Base-by-base conservation (phyloP, 2,797 vertebrate genomes). In the Garrulus glandarius region DNA sequence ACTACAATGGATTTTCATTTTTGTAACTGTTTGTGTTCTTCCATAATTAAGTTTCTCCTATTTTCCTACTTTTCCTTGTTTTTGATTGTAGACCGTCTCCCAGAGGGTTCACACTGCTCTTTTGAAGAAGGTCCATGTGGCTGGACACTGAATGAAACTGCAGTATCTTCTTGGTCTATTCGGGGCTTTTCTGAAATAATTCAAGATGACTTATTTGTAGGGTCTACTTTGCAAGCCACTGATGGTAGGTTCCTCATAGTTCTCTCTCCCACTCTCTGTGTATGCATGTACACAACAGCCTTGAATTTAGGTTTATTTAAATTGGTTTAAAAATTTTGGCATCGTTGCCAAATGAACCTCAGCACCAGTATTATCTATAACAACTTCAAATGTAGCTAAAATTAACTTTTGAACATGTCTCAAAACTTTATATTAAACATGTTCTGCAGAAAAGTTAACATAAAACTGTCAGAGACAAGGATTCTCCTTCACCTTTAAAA, bases 101-200 rank as follows among this genome's bases (percentile, higher is more conserved):
- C 98, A 6, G 90, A 97, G 24, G 98, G 98, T n/a, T 98, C 98
- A 30, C 97, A 99, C 24, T 99, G 99, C 87, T 99, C 98, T 1
- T 99, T 99, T 97, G 99, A 99, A 94, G 93, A 94, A 43, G 98
- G 98, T 68, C 86, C 91, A 0, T 99, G 99, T 91, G 98, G 98
- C 57, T 99, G 99, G 99, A 98, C 97, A 1, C 76, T 97, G 59
- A 97, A 96, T 27, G 95, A 92, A 90, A 97, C 72, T 46, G 93
- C 82, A 63, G 41, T 9, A 96, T 81, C 82, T 57, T 49, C 96
- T 56, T 99, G 99, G 99, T 98, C 96, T 85, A 95, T 98, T 88
- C 76, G 71, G 16, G 95, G 97, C 65, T 98, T 98, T 96, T 95
- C 98, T 39, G 96, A 98, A 57, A 95, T 96, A 6, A 84, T 82